These are phyloP conservation scores for Rallus limicola DNA, from an alignment of 2,113 vertebrate genomes.

Conservation along the genomic window DNA sequence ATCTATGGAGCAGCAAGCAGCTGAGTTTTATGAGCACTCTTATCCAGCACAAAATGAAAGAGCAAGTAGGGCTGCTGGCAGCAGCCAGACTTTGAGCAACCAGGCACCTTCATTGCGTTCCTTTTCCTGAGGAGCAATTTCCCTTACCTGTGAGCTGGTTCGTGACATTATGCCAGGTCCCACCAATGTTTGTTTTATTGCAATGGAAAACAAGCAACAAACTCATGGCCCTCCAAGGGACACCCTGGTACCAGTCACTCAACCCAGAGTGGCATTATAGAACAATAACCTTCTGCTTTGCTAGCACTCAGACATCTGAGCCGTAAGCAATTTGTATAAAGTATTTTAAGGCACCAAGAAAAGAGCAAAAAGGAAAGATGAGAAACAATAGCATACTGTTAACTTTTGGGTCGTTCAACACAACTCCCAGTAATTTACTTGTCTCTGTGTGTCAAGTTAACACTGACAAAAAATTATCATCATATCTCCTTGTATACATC, in stretches of 20 bases:
- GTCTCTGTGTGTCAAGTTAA: conserved; percentile 20
- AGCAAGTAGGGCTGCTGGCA: accelerated
- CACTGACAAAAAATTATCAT: not conserved
- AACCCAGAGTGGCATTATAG: not conserved
- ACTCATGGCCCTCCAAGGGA: not conserved
- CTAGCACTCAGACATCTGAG: not conserved
- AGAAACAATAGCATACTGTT: conserved; percentile 41
- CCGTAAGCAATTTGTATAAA: conserved; percentile 2
- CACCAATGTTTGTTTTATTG: not conserved
- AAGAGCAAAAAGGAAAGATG: conserved; percentile 40
- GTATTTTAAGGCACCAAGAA: conserved; percentile 14
- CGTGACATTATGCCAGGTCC: not conserved
- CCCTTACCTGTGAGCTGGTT: not conserved
- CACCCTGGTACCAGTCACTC: not conserved
- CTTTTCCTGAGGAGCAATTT: not conserved
- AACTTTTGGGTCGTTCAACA: conserved; percentile 14
- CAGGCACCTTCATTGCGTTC: not conserved
- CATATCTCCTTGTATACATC: not conserved
- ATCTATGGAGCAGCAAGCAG: not conserved
- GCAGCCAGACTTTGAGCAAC: not conserved
- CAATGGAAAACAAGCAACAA: not conserved
- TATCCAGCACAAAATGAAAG: not conserved
- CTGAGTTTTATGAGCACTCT: not conserved
- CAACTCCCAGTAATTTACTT: conserved; percentile 7
- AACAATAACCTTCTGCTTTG: conserved; percentile 28